A percentile compares a stretch with the other conserved stretches of the same genome.
Conservation (phyloP, 2,888 invertebrate genomes). For the Anorthoa munda region DNA sequence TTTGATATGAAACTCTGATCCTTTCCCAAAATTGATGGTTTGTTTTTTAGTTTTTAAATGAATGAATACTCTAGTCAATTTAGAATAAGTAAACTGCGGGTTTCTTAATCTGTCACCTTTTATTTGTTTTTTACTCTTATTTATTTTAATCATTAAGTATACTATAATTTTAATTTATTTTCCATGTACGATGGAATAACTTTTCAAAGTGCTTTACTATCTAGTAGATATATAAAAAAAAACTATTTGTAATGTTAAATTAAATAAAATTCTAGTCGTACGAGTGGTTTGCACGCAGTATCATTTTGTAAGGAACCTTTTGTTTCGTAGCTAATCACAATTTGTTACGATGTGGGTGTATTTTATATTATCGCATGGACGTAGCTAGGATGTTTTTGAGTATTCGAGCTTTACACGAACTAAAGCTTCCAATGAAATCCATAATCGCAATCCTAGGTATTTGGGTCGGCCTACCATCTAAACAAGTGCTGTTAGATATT, state of each 20-base stretch:
- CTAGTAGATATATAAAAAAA: slow-evolving; percentile 87
- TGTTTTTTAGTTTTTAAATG: slow-evolving; percentile 62
- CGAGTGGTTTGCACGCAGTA: slow-evolving; percentile 85
- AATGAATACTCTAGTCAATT: slow-evolving; percentile 86
- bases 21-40: slow-evolving; percentile 30
- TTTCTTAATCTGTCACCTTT: slow-evolving; percentile 66
- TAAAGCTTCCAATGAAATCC: not conserved
- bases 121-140: slow-evolving; percentile 30
- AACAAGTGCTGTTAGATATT: not conserved
- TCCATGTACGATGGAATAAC: slow-evolving; percentile 83
- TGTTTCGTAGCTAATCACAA: slow-evolving; percentile 79
- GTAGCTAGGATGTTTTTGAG: slow-evolving; percentile 43
- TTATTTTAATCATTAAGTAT: slow-evolving; percentile 36
- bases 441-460: not conserved
- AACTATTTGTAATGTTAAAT: slow-evolving; percentile 89
- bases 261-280: slow-evolving; percentile 86
- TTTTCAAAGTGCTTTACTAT: slow-evolving; percentile 91
- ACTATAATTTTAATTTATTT: slow-evolving; percentile 70
- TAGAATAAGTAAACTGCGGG: slow-evolving; percentile 80
- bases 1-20: slow-evolving; percentile 40
- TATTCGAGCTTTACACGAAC: not conserved
- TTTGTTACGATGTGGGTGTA: slow-evolving; percentile 87
- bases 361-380: slow-evolving; percentile 79
- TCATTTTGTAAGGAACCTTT: slow-evolving; percentile 61
- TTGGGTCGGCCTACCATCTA: not conserved